Evolutionary conservation across 92 coral and sea anemone species (phyloP), one percentile per base, ranked within the genome.

Genomic region (Palythoa caribaeorum): DNA sequence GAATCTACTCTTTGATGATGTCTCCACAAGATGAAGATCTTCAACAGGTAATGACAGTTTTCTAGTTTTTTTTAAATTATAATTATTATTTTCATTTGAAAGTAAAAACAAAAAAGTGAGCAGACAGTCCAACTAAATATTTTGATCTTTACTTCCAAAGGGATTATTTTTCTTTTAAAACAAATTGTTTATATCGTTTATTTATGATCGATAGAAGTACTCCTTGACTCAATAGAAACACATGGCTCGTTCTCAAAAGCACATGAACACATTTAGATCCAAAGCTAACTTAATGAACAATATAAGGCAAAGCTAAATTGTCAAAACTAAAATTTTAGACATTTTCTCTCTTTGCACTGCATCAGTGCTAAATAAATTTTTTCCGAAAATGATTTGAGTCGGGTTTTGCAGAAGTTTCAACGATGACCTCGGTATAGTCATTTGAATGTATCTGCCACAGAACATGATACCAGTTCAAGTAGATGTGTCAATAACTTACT

Each of bases 1-100:
- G 97, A 71, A 90, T 94, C 54, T 94, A 94, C 62, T 94, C 97
- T 28, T 74, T 94, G 39, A 91, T 92, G 81, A 93, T 94, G 78
- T 91, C 97, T 28, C 87, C 85, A 59, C 93, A 89, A 5, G 95
- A 94, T 28, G 97, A 92, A 13, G 97, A 94, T 72, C 90, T 94
- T 9, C 92, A 92, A 35, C 97, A 94, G 95, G 97, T 94, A 81
- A 14, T 17, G 9, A 37, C 38, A 79, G 3, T 10, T 39, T 28
- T 28, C 28, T 28, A 28, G 28, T 28, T 28, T 28, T 28, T 28
- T 28, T 28, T n/a, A n/a, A 28, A 28, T 28, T 28, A 28, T 28
- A 28, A 28, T 28, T 28, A 28, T 28, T 28, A 28, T 28, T 28
- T 65, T 66, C 13, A 9, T 28, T 47, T 66, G n/a, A n/a, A 65